Evolutionary conservation across 1,140 invertebrate species (phyloP).

Genomic region (Pararge aegeria): DNA sequence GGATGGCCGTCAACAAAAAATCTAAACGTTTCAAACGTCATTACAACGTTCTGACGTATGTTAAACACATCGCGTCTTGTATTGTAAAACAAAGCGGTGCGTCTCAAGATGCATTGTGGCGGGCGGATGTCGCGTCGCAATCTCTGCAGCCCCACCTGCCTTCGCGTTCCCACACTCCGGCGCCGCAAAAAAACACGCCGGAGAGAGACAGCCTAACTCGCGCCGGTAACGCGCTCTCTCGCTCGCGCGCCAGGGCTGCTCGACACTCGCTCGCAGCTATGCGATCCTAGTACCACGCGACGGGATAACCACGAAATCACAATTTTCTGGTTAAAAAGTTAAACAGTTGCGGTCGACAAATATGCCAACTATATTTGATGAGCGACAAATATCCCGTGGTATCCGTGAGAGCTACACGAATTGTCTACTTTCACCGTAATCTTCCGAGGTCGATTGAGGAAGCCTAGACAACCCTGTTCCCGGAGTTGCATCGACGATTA

Average conservation of each 20-base stretch:
- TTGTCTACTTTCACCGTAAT: slow-evolving; percentile 11
- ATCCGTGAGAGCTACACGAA: slow-evolving; percentile 16
- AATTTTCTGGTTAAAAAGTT: slow-evolving; percentile 65
- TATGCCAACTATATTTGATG: slow-evolving; percentile 36
- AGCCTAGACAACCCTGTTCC: slow-evolving; percentile 48
- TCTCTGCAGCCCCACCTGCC: slow-evolving; percentile 77
- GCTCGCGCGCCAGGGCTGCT: slow-evolving; percentile 56
- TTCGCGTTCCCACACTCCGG: slow-evolving; percentile 77
- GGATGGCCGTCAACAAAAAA: slow-evolving; percentile 39
- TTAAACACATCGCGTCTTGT: slow-evolving; percentile 62
- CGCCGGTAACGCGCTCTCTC: slow-evolving; percentile 49
- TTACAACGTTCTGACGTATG: slow-evolving; percentile 61
- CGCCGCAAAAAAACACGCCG: slow-evolving; percentile 74
- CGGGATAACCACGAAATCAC: slow-evolving; percentile 60
- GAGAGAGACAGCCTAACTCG: slow-evolving; percentile 46
- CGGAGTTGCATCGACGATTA: slow-evolving; percentile 66
- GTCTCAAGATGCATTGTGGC: slow-evolving; percentile 75
- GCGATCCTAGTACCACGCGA: slow-evolving; percentile 42
- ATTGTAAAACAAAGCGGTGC: slow-evolving; percentile 73
- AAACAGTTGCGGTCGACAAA: slow-evolving; percentile 45
- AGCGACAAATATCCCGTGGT: slow-evolving; percentile 29
- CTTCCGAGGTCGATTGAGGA: background rate
- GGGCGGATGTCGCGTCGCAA: slow-evolving; percentile 76
- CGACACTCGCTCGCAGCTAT: slow-evolving; percentile 23
- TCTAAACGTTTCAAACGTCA: slow-evolving; percentile 63